Base-by-base conservation (phyloP, 2,888 invertebrate genomes). In the Endotricha flammealis region DNA sequence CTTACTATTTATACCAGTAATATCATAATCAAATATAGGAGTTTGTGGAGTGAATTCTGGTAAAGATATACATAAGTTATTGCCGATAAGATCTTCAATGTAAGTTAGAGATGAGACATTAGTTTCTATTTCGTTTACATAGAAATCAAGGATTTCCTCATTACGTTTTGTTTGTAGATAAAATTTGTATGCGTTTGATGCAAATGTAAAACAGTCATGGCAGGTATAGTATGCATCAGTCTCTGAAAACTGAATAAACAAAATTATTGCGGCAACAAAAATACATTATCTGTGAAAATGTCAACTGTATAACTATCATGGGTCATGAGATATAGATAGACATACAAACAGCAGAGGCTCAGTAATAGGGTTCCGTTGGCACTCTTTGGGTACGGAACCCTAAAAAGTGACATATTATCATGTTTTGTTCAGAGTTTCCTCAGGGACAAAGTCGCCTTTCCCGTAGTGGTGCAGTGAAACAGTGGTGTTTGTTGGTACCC, bases 181-280 rank as follows among this genome's bases (percentile, higher is more conserved):
- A 42, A 86, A 83, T 37, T 78, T 75, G 37, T 79, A 78, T 2
- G 78, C 73, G 24, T 53, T 44, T 1, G 68, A 67, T 3, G 82
- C 77, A 10, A 53, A 46, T 12, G 52, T 46, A 28, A 80, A 79
- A 38, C 85, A 86, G 16, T 67, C 55, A 0, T 64, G 39, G 36
- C 85, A 86, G 1, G 79, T 57, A 51, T 64, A 75, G 45, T 60
- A 73, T 22, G 70, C 53, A 6, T 72, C 75, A 4, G 44, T 33
- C 2, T 50, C 46, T 37, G 54, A 36, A 44, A 83, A 46, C 85
- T 86, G 55, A 39, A 9, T 20, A 32, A 7, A 13, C 4, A 12
- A 1, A 13, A 29, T 20, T 8, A 6, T 4, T 4, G 9, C 10
- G 6, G 9, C 3, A 16, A 32, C 23, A 32, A 13, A 9, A 29